phyloP scores from a whole-genome alignment of 2,113 vertebrate species.

The Sorex fumeus region DNA sequence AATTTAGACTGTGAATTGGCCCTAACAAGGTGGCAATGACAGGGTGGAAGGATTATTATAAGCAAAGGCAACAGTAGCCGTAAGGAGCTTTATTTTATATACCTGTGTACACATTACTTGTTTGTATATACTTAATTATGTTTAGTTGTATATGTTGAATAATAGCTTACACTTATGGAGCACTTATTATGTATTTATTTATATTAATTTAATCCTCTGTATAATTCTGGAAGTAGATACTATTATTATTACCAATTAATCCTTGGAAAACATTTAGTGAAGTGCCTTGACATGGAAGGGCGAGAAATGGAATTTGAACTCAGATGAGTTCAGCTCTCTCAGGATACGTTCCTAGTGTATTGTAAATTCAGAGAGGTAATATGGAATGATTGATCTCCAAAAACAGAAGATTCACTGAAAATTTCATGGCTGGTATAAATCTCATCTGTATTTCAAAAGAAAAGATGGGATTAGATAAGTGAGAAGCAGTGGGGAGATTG shows the following conservation, averaged over 20 bases:
- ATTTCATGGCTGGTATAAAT: neutral
- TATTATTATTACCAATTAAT: neutral
- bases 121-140: conserved; percentile 26
- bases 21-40: neutral
- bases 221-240: conserved; percentile 6
- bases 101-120: neutral
- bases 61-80: neutral
- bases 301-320: neutral
- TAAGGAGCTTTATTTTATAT: neutral
- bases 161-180: conserved; percentile 32
- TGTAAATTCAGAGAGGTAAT: neutral
- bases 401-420: conserved; percentile 15
- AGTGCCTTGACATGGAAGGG: neutral
- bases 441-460: neutral
- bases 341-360: neutral
- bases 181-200: neutral
- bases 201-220: neutral
- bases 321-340: neutral
- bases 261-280: neutral
- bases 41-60: neutral
- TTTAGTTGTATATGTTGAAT: neutral
- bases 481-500: neutral
- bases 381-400: neutral
- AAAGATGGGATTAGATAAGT: neutral
- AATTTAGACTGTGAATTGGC: conserved; percentile 11